Conservation (phyloP, 2,113 vertebrate species). For the Raja brachyura region DNA sequence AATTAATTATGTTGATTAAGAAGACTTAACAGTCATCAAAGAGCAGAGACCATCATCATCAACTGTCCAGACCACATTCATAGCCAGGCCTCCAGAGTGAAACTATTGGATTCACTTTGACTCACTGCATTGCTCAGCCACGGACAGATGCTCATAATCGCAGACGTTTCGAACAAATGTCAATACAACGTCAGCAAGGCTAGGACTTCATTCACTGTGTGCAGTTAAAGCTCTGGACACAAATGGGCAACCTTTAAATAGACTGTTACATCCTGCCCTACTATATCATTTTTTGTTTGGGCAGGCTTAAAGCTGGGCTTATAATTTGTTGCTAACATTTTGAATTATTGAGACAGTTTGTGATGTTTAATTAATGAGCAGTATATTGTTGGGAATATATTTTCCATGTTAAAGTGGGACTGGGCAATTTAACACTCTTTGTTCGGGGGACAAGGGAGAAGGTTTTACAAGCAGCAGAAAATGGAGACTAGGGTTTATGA, state of each 20-base stretch:
- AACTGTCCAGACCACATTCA: neutral
- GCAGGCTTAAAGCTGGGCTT: neutral
- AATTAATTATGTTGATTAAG: slow-evolving; percentile 19
- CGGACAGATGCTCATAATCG: neutral
- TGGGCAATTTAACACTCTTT: neutral
- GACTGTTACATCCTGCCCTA: neutral
- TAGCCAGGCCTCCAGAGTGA: neutral
- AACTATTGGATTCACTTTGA: neutral
- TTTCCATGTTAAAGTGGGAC: neutral
- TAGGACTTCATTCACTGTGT: neutral
- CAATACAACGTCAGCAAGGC: neutral
- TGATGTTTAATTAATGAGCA: neutral
- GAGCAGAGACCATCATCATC: neutral
- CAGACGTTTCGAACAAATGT: neutral
- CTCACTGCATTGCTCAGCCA: neutral
- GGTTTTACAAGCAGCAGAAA: neutral
- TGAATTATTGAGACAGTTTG: neutral
- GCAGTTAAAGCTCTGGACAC: neutral
- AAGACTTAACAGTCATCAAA: neutral
- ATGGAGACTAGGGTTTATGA: neutral
- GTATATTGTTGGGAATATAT: neutral
- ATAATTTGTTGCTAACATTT: neutral
- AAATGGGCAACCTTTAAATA: neutral
- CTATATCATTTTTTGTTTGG: neutral
- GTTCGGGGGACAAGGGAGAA: neutral